Evolutionary conservation across 2,888 invertebrate species (phyloP), one percentile per base, ranked within the genome.

Genomic region (Sericinus montela): DNA sequence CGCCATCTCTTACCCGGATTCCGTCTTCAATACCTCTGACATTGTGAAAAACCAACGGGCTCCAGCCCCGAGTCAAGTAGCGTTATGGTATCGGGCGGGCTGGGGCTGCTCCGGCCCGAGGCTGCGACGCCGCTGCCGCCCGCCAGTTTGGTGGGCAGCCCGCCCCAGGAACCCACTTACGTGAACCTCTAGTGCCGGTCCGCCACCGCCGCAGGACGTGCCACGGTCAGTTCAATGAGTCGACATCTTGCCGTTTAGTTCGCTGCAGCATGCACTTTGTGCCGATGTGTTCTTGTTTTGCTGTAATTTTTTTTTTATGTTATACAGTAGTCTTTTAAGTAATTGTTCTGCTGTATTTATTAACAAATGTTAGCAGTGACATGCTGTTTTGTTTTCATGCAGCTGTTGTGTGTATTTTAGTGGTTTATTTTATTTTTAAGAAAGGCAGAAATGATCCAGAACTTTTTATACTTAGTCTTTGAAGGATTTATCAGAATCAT

Each of bases 91-190:
- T 82, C 86, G 15, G 86, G 83, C 55, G 81, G 86, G 54, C 66
- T 88, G 54, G 89, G 86, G 65, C 80, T 87, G 52, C 87, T 78
- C 58, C 77, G 89, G 67, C 85, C 91, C 69, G 91, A 90, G 86
- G 88, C 90, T 72, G 80, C 85, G 74, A 74, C 88, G 59, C 85
- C 88, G 55, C 80, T 88, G 65, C 83, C 84, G 54, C 73, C 77
- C 49, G 75, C 77, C 36, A 73, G 78, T 57, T 75, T 86, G 58
- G 81, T 83, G 54, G 89, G 91, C 62, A 91, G 92, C 77, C 91
- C 92, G 65, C 93, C 94, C 56, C 96, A 95, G 90, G 95, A 96
- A 90, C 96, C 96, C 66, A 96, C 97, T 70, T 97, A 97, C 91
- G 97, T 96, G 88, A 96, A 96, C 93, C 95, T 96, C 92, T 95